Evolutionary conservation across 2,797 vertebrate genomes (phyloP), one percentile per base, ranked within the genome.

Genomic region (Yasuhikotakia modesta): DNA sequence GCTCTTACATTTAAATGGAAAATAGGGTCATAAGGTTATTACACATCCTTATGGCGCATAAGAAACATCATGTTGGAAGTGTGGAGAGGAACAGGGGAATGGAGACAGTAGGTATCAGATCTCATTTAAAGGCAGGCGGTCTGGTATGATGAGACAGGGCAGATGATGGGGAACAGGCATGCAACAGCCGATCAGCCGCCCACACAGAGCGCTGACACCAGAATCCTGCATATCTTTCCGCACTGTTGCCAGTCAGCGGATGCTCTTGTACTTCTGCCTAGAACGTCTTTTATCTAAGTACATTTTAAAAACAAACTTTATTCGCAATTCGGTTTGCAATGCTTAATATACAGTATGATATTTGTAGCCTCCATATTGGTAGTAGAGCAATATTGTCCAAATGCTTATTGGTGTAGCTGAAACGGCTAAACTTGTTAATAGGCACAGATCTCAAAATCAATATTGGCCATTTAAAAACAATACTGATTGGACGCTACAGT

Each of bases 191-290:
- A 79, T 87, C 73, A 83, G n/a, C 78, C 76, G 81, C 79, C 82
- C 85, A 85, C 87, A 83, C 82, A 80, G 82, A 82, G 86, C 76
- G 57, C 61, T 83, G 89, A 86, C 88, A 87, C 86, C 43, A 88
- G 85, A 89, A 88, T 87, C 88, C 91, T 86, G 89, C 88, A 86
- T 87, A 83, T 61, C 89, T 90, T 89, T 83, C 81, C 78, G 85
- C 85, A 82, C 82, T 79, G 74, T 70, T 85, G 72, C 84, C 22
- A 77, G 70, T 73, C 83, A 77, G 75, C 35, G 19, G 45, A 52
- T 55, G 2, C 27, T 64, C 16, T 27, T 45, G 4, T 30, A 21
- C 1, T 57, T 45, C 30, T 39, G 21, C 14, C 19, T 22, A 27
- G 8, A 43, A 53, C 65, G 61, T 50, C 24, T 61, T 61, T 30